Base-by-base conservation (phyloP, 1,140 invertebrate genomes). In the Drosophila persimilis region DNA sequence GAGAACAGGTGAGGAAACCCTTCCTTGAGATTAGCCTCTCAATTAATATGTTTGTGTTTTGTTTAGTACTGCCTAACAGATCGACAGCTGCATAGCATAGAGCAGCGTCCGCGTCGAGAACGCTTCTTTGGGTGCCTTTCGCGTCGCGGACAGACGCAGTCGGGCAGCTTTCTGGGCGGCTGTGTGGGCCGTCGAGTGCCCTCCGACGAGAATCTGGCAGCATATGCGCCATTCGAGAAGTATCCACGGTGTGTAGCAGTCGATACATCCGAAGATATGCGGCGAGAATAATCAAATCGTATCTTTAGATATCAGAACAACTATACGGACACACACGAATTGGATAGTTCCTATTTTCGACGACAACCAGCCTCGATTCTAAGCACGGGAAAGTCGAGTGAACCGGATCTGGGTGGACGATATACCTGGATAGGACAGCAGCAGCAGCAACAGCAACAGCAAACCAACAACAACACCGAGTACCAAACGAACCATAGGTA, bases 21-120 rank as follows among this genome's bases (percentile, higher is more conserved):
- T 6, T 0, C 0, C 6, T 6, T 1, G 6, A 0, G 26, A 26
- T 31, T 7, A 2, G 7, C 7, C 29, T 3, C 29, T 5, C 6
- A 3, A 1, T 46, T 11, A 43, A 9, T 35, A 22, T 43, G 8
- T 48, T 8, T 9, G 6, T 0, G n/a, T 90, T 22, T 90, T 74
- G 91, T 96, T 2, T 2, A 98, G 91, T 98, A 98, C 92, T 98
- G 97, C 92, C 97, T 98, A 92, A 98, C 96, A 81, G 96, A 95
- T 91, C 95, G 97, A 84, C 96, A 97, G 91, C 92, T 98, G 90
- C 95, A 96, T 90, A 95, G 96, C 60, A 94, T 98, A 73, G 97
- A 98, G 90, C 93, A 98, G 90, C 93, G 93, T 91, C 94, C 92
- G 90, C 93, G 93, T 66, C 92, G 95, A 77, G 94, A 95, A 60